Evolutionary conservation across 2,888 invertebrate genomes (phyloP).

Genomic region (Drosophila nr. perissopoda): DNA sequence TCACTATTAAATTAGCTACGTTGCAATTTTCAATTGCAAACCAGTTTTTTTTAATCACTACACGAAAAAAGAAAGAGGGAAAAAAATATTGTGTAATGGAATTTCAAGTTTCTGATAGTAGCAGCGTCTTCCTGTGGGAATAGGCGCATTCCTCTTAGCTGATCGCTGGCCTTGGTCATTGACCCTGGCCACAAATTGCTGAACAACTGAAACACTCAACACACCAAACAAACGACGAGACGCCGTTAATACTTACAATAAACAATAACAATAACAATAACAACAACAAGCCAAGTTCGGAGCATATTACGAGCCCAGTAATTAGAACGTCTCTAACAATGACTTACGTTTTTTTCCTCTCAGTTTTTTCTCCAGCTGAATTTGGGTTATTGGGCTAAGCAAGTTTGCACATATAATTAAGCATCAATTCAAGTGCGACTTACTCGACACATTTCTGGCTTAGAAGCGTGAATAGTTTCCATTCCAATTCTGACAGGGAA

Average conservation of each 20-base stretch:
- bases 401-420: constrained; percentile 39
- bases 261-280: constrained; percentile 43
- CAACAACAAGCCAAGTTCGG: neutral
- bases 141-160: constrained; percentile 27
- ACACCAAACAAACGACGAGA: constrained; percentile 6
- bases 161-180: constrained; percentile 58
- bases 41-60: constrained; percentile 64
- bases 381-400: constrained; percentile 64
- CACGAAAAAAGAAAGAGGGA: constrained; percentile 12
- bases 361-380: constrained; percentile 17
- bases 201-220: constrained; percentile 23
- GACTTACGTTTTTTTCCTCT: constrained; percentile 41
- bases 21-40: constrained; percentile 57
- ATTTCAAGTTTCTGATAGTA: constrained; percentile 51
- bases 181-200: constrained; percentile 48
- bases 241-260: constrained; percentile 49
- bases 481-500: neutral
- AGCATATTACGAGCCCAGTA: constrained; percentile 33
- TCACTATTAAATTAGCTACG: constrained; percentile 51
- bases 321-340: constrained; percentile 63
- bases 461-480: neutral
- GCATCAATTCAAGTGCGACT: constrained; percentile 1
- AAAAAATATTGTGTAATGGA: constrained; percentile 39
- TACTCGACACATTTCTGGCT: constrained; percentile 4
- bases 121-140: constrained; percentile 64